Base-by-base conservation (phyloP, 2,888 invertebrate genomes). In the Hartigia nigra region DNA sequence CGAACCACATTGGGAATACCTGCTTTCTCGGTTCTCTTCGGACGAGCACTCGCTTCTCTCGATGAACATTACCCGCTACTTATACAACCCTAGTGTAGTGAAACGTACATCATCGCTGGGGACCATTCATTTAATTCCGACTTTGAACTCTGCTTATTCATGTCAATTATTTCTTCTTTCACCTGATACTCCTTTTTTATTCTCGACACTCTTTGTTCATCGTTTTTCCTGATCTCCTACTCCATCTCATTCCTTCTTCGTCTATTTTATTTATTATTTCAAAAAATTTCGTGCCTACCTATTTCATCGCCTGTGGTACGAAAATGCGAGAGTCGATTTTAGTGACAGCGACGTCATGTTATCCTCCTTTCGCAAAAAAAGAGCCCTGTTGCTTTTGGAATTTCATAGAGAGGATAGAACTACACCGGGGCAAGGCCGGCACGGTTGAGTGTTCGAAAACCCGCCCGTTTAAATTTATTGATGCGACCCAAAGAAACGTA, bases 1-100 rank as follows among this genome's bases (percentile, higher is more conserved):
- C 82, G 79, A 78, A 77, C 81, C 69, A 72, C 81, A 79, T 79
- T 79, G 69, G 82, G 82, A 81, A 82, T 83, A 79, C 70, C 77
- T 76, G 78, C 82, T 84, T 84, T 84, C 83, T 79, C 80, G 75
- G 76, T 76, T 76, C 72, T 55, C 55, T 55, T 55, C 55, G 23
- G 55, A 79, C 76, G 75, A 81, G 74, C 78, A 78, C 76, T 74
- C 72, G 55, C 55, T 23, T 55, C 55, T 55, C 55, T 55, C 55
- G 55, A 55, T 55, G 55, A 55, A 55, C 55, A 23, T 55, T 55
- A 55, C 14, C 39, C 14, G 14, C 39, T 39, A 14, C 39, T 39
- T 39, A 39, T 9, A 55, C 55, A 23, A 55, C 23, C 55, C 23
- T 23, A 9, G 55, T 23, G 9, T 9, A 55, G 55, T 23, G 23